Conservation (phyloP, 2,113 vertebrate genomes). For the Tenebrosternarchus preto region DNA sequence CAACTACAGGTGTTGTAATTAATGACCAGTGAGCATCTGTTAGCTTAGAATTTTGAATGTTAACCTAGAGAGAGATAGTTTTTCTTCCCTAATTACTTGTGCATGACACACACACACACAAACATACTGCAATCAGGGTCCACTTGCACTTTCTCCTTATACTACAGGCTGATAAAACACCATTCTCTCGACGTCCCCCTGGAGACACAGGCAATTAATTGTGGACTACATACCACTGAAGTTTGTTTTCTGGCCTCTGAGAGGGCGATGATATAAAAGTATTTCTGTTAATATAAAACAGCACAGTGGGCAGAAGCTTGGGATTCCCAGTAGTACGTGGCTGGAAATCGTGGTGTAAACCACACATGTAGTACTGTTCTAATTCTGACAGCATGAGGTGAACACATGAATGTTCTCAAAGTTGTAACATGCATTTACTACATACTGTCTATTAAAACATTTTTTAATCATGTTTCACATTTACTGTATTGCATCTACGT, state of each 20-base stretch:
- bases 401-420: neutral
- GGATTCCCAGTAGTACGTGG: neutral
- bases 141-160: slow-evolving; percentile 48
- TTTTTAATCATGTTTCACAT: neutral
- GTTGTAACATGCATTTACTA: too few relatives aligned
- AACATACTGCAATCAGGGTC: slow-evolving; percentile 55
- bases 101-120: slow-evolving; percentile 52
- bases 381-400: neutral
- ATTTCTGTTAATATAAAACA: slow-evolving; percentile 9
- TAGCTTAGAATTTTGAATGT: slow-evolving; percentile 54
- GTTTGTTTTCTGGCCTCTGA: slow-evolving; percentile 41
- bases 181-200: neutral
- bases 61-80: slow-evolving; percentile 58
- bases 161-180: slow-evolving; percentile 42
- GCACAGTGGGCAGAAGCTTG: slow-evolving; percentile 12
- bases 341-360: too few relatives aligned
- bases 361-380: neutral
- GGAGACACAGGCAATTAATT: slow-evolving; percentile 47
- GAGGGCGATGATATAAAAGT: slow-evolving; percentile 28
- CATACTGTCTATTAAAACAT: too few relatives aligned
- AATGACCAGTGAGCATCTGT: slow-evolving; percentile 68
- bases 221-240: slow-evolving; percentile 31
- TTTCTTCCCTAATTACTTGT: slow-evolving; percentile 52
- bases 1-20: slow-evolving; percentile 55
- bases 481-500: neutral